Evolutionary conservation across 2,113 vertebrate genomes (phyloP).

Genomic region (Pipa parva): DNA sequence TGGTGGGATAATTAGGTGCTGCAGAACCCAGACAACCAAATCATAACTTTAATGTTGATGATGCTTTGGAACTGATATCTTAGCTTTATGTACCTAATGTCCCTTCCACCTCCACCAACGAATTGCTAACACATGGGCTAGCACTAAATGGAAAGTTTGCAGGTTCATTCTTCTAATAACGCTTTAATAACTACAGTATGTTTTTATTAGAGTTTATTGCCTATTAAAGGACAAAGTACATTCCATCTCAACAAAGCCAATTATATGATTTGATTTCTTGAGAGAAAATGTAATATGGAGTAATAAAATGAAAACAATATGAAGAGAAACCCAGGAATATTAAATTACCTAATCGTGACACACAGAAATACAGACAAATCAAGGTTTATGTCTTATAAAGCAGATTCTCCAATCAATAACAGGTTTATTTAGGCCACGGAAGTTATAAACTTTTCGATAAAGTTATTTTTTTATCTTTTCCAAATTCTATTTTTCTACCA

Average conservation of each 20-base stretch:
- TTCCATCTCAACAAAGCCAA: constrained; percentile 50
- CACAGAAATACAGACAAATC: constrained; percentile 47
- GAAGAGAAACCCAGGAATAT: constrained; percentile 54
- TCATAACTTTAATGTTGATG: not conserved
- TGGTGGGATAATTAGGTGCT: not conserved
- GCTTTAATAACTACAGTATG: constrained; percentile 29
- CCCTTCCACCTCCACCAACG: not conserved
- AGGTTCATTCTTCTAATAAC: constrained; percentile 25
- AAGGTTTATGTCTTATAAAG: constrained; percentile 52
- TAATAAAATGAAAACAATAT: constrained; percentile 59
- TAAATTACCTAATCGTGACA: constrained; percentile 59
- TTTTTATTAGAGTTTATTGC: constrained; percentile 50
- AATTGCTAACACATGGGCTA: constrained; percentile 23
- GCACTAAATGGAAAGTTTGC: constrained; percentile 48
- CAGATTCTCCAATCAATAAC: constrained; percentile 58
- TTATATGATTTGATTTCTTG: constrained; percentile 52
- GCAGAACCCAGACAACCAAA: not conserved
- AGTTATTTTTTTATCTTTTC: constrained; percentile 29
- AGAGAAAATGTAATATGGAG: constrained; percentile 55
- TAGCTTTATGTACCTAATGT: not conserved
- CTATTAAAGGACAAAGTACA: constrained; percentile 51
- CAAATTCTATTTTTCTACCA: constrained; percentile 26
- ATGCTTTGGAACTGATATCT: not conserved
- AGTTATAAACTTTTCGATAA: constrained; percentile 27
- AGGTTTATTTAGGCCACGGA: constrained; percentile 40